Percentiles rank a stretch among this genome's conserved stretches.
These are phyloP conservation scores for Propithecus perrieri DNA, from an alignment of 2,797 vertebrate genomes.

Conservation along the genomic window DNA sequence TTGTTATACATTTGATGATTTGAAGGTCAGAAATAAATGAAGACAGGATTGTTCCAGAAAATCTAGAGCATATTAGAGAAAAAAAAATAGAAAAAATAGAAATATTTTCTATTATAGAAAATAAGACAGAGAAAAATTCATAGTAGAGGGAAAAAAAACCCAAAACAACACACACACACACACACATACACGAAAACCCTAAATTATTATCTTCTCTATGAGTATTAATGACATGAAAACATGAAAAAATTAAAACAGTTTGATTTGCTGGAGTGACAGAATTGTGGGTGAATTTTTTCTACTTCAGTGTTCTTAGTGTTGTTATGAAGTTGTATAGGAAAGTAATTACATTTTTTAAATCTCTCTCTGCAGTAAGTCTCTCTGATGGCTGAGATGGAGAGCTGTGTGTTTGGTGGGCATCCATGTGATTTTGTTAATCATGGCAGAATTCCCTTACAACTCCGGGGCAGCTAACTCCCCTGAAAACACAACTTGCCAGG, in stretches of 20 bases:
- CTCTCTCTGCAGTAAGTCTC: not conserved
- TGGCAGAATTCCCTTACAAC: not conserved
- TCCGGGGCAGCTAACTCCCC: not conserved
- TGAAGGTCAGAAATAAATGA: not conserved
- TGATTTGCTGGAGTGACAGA: not conserved
- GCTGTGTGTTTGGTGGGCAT: not conserved
- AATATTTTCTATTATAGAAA: not conserved
- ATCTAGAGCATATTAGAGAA: not conserved
- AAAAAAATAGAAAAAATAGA: not conserved
- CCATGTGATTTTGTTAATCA: not conserved
- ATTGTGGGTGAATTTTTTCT: not conserved
- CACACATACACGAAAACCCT: not conserved
- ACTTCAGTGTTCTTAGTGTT: not conserved
- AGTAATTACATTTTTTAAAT: slow-evolving; percentile 50
- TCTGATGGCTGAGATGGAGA: slow-evolving; percentile 10
- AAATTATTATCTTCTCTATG: not conserved
- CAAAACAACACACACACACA: not conserved
- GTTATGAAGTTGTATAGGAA: slow-evolving; percentile 11
- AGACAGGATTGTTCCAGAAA: slow-evolving; percentile 12
- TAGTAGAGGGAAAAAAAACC: not conserved
- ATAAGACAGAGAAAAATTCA: not conserved
- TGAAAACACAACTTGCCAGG: not conserved
- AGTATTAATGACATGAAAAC: slow-evolving; percentile 38
- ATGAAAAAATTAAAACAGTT: not conserved
- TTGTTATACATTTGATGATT: not conserved